Evolutionary conservation across 1,140 invertebrate species (phyloP), one percentile per base, ranked within the genome.

Genomic region (Phortica variegata): DNA sequence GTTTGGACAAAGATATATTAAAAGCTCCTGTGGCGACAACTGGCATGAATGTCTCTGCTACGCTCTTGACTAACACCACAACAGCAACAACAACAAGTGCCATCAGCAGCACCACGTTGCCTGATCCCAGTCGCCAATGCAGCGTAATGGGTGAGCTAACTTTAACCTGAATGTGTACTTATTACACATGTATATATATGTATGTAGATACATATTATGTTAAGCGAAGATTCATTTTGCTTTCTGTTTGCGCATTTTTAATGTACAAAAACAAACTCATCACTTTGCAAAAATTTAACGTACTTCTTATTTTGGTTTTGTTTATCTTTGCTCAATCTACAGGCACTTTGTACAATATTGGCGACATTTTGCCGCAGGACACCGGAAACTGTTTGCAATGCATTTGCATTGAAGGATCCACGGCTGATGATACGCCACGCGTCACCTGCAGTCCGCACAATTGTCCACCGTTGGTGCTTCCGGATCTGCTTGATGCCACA

Each of bases 341-440:
- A 86, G 84, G 84, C 41, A 80, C 79, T 39, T 78, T 82, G 60
- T 86, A 86, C 62, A 78, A 78, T 54, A 77, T 84, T 39, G 85
- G 84, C 9, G 83, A 84, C 55, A 77, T 79, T 45, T 76, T 87
- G 38, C 84, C 84, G 4, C 82, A 85, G 53, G 82, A 84, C 49
- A 85, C 84, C 39, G 85, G 84, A 45, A 86, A 85, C 58, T 87
- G 85, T 68, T 77, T 86, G 49, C 83, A 86, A 72, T 87, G 85
- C 66, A 80, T 82, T 56, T 87, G 85, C 58, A 72, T 65, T 41
- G 69, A 75, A 50, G 73, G 73, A 23, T 55, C 66, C 29, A 75
- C 61, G 23, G 56, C 56, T 9, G 83, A 82, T 38, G 73, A 79
- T 43, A 81, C 79, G 54, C 84, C 82, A n/a, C 80, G 84, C 40